phyloP scores from a whole-genome alignment of 2,888 invertebrate genomes.

The Gastrophysa polygoni region DNA sequence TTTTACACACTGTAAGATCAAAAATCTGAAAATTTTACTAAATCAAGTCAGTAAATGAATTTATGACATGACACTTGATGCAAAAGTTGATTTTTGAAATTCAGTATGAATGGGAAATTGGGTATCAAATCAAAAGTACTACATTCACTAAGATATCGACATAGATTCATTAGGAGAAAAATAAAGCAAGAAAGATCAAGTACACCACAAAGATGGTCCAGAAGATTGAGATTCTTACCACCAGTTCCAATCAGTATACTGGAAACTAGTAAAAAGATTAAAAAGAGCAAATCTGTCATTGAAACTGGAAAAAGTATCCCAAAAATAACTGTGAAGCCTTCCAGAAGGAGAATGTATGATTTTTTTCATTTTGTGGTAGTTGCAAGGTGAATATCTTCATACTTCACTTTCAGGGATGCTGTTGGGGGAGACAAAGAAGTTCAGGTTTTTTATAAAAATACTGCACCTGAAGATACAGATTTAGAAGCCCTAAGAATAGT shows the following conservation, averaged over 20 bases:
- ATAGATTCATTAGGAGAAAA: conserved; percentile 10
- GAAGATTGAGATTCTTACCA: conserved; percentile 30
- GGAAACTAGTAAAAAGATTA: conserved; percentile 13
- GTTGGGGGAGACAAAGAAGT: conserved; percentile 11
- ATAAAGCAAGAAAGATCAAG: conserved; percentile 25
- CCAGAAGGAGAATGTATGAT: background rate
- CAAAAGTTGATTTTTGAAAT: background rate
- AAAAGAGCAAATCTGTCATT: conserved; percentile 10
- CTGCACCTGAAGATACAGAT: background rate
- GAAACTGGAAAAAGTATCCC: background rate
- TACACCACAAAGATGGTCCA: conserved; percentile 32
- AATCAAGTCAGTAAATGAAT: conserved; percentile 3
- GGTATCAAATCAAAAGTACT: conserved; percentile 23
- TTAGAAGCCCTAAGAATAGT: conserved; percentile 27
- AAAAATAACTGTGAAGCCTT: background rate
- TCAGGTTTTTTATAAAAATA: conserved; percentile 3
- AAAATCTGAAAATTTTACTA: background rate
- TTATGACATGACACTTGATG: conserved; percentile 2
- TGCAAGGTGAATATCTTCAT: background rate
- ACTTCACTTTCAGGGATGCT: conserved; percentile 3
- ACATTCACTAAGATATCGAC: conserved; percentile 7
- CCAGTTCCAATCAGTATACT: conserved; percentile 30
- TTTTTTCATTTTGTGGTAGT: background rate
- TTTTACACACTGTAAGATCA: background rate
- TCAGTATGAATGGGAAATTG: conserved; percentile 19